phyloP scores from a whole-genome alignment of 2,888 invertebrate species.

The Diarsia mendica region DNA sequence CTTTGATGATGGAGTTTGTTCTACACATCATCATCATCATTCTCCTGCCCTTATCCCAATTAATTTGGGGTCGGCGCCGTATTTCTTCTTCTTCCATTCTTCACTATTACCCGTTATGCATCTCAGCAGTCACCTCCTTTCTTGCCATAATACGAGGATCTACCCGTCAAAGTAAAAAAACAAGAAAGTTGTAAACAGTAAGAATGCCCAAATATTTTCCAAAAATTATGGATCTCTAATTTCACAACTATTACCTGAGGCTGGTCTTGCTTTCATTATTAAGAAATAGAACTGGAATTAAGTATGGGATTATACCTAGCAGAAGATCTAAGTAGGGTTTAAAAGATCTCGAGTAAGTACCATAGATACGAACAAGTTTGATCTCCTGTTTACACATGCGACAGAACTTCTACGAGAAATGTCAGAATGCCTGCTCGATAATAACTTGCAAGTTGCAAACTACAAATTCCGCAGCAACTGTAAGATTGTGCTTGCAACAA shows the following conservation, averaged over 20 bases:
- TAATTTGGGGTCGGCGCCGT: too few species aligned
- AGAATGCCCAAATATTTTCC: not conserved
- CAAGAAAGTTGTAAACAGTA: not conserved
- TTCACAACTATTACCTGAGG: not conserved
- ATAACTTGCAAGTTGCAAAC: not conserved
- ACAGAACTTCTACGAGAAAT: not conserved
- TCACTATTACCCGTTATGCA: too few species aligned
- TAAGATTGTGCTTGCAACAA: not conserved
- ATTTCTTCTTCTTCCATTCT: too few species aligned
- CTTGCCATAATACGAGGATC: too few species aligned
- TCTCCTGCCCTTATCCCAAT: too few species aligned
- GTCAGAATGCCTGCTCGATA: not conserved
- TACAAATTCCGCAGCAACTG: not conserved
- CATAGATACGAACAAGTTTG: not conserved
- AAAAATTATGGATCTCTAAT: not conserved
- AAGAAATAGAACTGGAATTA: not conserved
- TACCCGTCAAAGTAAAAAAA: too few species aligned
- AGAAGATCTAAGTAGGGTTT: not conserved
- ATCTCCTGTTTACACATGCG: not conserved
- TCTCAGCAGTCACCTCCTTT: too few species aligned
- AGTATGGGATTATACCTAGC: not conserved
- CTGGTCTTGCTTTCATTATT: not conserved
- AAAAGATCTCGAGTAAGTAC: not conserved
- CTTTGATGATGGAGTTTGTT: not conserved
- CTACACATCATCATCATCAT: too few species aligned